Conservation (phyloP, 92 coral and sea anemone genomes). For the Umimayanthus kanabou region DNA sequence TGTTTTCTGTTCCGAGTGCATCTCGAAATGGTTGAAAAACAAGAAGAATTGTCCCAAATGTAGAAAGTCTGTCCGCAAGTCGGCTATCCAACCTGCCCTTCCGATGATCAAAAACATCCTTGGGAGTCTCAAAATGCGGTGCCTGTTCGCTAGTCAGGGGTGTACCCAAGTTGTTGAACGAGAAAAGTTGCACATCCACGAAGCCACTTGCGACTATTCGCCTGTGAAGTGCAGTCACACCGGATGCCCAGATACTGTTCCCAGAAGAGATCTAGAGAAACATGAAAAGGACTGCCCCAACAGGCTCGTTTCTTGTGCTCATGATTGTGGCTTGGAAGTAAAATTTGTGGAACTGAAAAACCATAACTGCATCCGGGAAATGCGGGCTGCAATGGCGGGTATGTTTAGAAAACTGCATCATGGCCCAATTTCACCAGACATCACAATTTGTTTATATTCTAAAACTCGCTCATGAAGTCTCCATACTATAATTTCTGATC, state of each 20-base stretch:
- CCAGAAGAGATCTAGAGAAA: constrained; percentile 35
- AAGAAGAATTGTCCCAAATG: constrained; percentile 65
- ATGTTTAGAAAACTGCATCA: not conserved
- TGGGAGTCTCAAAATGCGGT: constrained; percentile 53
- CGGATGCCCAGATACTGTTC: constrained; percentile 45
- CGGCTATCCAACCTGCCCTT: constrained; percentile 51
- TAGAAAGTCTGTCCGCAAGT: constrained; percentile 41
- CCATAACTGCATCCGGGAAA: constrained; percentile 53
- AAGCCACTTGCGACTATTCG: constrained; percentile 39
- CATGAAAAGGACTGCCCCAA: constrained; percentile 51
- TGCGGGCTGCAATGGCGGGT: constrained; percentile 45
- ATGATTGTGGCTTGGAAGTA: constrained; percentile 54
- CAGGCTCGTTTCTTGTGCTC: constrained; percentile 43
- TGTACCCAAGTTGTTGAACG: constrained; percentile 49
- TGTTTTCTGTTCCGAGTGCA: too few relatives aligned
- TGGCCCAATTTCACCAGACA: too few relatives aligned
- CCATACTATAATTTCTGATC: too few relatives aligned
- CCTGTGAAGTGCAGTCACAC: constrained; percentile 56
- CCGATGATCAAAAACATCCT: constrained; percentile 59
- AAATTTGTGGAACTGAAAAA: constrained; percentile 11
- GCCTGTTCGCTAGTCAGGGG: constrained; percentile 52
- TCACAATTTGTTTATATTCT: too few relatives aligned
- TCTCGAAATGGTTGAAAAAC: too few relatives aligned
- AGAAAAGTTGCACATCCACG: constrained; percentile 51
- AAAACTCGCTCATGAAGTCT: too few relatives aligned